Evolutionary conservation across 2,113 vertebrate genomes (phyloP).

Genomic region (Pedetes capensis): DNA sequence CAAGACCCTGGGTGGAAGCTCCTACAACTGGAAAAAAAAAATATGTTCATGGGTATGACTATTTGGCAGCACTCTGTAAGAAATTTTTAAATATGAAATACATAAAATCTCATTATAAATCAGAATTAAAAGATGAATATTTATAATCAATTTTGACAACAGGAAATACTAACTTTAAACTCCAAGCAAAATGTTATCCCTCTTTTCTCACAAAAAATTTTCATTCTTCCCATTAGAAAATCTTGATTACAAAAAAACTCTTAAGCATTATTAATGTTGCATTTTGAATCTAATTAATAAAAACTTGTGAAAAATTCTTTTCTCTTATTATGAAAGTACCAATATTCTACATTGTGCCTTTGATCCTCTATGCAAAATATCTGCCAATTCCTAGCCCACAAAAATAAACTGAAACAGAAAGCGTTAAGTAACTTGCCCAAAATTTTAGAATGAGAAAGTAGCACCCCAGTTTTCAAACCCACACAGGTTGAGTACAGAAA

Average conservation of each 20-base stretch:
- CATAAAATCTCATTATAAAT: background rate
- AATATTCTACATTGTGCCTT: background rate
- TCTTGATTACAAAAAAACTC: background rate
- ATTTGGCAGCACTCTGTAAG: background rate
- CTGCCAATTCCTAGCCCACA: background rate
- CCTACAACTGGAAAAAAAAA: too few relatives aligned
- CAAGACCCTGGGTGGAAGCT: too few relatives aligned
- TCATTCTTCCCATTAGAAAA: conserved; percentile 24
- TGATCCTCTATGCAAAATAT: background rate
- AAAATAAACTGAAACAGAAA: conserved; percentile 11
- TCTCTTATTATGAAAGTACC: background rate
- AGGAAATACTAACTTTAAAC: too few relatives aligned
- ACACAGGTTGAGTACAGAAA: background rate
- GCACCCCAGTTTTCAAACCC: background rate
- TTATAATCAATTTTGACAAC: background rate
- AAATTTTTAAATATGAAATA: background rate
- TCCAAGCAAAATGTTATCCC: background rate
- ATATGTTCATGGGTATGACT: background rate
- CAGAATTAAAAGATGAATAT: background rate
- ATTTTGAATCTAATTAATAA: conserved; percentile 1
- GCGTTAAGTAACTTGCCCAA: background rate
- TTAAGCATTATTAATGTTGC: background rate
- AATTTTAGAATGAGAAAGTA: background rate
- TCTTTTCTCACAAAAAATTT: background rate
- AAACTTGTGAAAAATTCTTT: background rate